These are phyloP conservation scores for Caenorhabditis sp. DNA, from an alignment of 2,888 invertebrate genomes.

Conservation along the genomic window DNA sequence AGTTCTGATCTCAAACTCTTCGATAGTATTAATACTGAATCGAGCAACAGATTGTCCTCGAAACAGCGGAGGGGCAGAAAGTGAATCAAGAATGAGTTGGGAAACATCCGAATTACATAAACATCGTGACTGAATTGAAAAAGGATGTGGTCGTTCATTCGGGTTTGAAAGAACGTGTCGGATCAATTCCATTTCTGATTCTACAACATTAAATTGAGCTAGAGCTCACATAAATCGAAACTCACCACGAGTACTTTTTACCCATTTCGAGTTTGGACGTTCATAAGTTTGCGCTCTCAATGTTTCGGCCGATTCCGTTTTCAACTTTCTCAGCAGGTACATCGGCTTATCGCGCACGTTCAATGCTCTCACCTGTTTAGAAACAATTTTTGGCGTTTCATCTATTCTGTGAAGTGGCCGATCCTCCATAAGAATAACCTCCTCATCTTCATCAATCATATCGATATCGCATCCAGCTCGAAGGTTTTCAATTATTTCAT, in stretches of 20 bases:
- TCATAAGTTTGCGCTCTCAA: slow-evolving; percentile 8
- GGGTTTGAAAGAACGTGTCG: slow-evolving; percentile 29
- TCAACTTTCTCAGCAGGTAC: slow-evolving; percentile 18
- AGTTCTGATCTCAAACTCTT: slow-evolving; percentile 17
- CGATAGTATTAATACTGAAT: slow-evolving; percentile 19
- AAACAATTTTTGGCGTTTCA: slow-evolving; percentile 28
- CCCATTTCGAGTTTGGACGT: slow-evolving; percentile 18
- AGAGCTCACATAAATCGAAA: neutral
- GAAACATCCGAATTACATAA: slow-evolving; percentile 16
- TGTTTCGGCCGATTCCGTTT: slow-evolving; percentile 2
- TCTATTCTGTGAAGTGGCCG: slow-evolving; percentile 18
- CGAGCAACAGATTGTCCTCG: slow-evolving; percentile 16
- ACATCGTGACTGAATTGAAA: slow-evolving; percentile 23
- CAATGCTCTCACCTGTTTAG: neutral
- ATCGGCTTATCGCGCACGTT: slow-evolving; percentile 14
- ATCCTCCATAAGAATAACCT: slow-evolving; percentile 15
- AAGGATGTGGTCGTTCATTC: slow-evolving; percentile 19
- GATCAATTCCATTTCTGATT: slow-evolving; percentile 14
- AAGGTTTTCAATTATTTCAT: no score
- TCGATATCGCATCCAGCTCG: neutral
- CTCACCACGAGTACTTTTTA: slow-evolving; percentile 17
- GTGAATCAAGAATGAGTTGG: neutral
- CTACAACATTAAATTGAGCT: neutral
- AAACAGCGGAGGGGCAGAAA: slow-evolving; percentile 17
- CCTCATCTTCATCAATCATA: slow-evolving; percentile 7